Base-by-base conservation (phyloP, 2,888 invertebrate genomes). In the Microctonus aethiopoides region DNA sequence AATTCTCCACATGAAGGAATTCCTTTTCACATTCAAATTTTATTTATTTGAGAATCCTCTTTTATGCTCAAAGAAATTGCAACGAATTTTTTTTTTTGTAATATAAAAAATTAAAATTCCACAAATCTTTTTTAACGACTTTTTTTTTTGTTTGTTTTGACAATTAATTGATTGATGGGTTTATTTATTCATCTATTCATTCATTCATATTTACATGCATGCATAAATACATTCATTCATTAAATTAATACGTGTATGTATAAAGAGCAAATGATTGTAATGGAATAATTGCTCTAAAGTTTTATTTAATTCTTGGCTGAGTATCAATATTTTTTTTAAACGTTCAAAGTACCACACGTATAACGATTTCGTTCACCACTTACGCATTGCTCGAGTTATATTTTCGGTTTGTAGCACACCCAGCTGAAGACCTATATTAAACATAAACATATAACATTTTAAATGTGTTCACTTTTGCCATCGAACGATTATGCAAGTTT, bases 331-430 rank as follows among this genome's bases (percentile, higher is more conserved):
- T 16, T 16, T 46, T 46, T 46, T 4, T 4, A 1, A 5, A 7
- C 39, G 10, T 54, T 65, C 39, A 26, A 16, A 54, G 52, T 6
- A 24, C 3, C 6, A 0, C 6, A 4, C 29, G 62, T 26, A 51
- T 41, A 41, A 61, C 16, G 46, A 20, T 13, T 34, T 59, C 20
- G 32, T 59, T 46, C 61, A 54, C 46, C 54, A 46, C 46, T 46
- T 7, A 46, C 68, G 9, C 46, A 16, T 46, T 46, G 46, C 39
- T 71, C 68, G 69, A 77, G 74, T 59, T 79, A 77, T 84, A 84
- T 84, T 84, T 84, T 84, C 71, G 84, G 46, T 83, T 84, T 83
- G 79, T 84, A 83, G 84, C 84, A 83, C 84, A 75, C n/a, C 46
- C 78, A 79, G 81, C 84, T 83, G 80, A 79, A 64, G 83, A 80